phyloP scores from a whole-genome alignment of 2,888 invertebrate genomes.

The Sarcophaga subvicina region DNA sequence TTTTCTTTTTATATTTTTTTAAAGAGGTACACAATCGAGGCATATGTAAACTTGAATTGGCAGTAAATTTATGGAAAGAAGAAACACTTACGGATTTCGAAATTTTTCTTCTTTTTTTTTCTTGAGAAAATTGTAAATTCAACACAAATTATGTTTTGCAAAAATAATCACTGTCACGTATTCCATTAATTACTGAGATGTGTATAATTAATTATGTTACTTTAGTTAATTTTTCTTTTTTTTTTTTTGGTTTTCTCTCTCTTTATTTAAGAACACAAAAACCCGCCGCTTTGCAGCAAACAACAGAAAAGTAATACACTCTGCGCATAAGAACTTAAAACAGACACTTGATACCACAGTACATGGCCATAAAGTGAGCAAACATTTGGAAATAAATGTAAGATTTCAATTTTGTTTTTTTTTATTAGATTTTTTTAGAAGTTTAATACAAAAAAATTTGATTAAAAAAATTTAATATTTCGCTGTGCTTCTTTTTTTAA shows the following conservation, averaged over 20 bases:
- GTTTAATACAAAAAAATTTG: slow-evolving; percentile 15
- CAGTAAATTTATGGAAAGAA: neutral
- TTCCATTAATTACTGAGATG: slow-evolving; percentile 62
- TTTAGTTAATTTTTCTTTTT: neutral
- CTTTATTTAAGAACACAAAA: slow-evolving; percentile 36
- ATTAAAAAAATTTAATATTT: neutral
- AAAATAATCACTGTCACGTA: slow-evolving; percentile 63
- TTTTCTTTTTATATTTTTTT: neutral
- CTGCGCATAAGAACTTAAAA: slow-evolving; percentile 12
- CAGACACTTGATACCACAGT: slow-evolving; percentile 58
- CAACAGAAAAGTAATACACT: slow-evolving; percentile 14
- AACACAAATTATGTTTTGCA: slow-evolving; percentile 20
- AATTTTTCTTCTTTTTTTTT: neutral
- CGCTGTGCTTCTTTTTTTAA: neutral
- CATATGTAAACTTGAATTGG: slow-evolving; percentile 40
- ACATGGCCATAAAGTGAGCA: slow-evolving; percentile 58
- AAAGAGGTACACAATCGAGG: slow-evolving; percentile 7
- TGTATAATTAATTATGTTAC: slow-evolving; percentile 59
- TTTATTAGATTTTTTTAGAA: neutral
- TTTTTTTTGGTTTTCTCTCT: too few relatives aligned
- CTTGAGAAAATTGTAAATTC: neutral
- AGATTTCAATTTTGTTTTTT: neutral
- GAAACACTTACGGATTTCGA: slow-evolving; percentile 36
- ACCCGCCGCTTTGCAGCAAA: slow-evolving; percentile 48
- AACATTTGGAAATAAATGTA: neutral